Base-by-base conservation (phyloP, 1,140 invertebrate species). In the Philotrypesis tridentata region DNA sequence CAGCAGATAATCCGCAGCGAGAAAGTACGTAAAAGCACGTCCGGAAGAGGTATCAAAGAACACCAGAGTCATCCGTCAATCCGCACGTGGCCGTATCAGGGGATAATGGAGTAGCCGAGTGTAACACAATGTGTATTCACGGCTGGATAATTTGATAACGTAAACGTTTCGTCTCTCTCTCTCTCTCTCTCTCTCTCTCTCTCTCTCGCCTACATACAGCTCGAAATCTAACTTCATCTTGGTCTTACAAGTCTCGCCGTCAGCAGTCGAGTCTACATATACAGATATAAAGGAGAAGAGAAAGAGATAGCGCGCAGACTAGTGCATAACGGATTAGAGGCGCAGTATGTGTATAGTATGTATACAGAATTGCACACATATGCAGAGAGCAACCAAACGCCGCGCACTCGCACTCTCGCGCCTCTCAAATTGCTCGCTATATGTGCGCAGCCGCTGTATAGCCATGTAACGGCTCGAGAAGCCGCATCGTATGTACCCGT, bases 51-150 rank as follows among this genome's bases (percentile, higher is more conserved):
- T 55, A 17, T 55, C 1, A 55, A 55, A 55, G 48, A 17, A 55
- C n/a, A n/a, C 5, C 21, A 3, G 5, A 55, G 48, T 55, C 48
- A 55, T 25, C n/a, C 8, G 12, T 65, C 61, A 65, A 65, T 65
- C 25, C 25, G 4, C 9, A 60, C 2, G 27, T 82, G 86, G 86
- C 86, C 87, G 48, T 88, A 88, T 85, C 85, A 25, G 21, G n/a
- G 84, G 85, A 37, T 90, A 90, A 89, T 89, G 88, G 87, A 84
- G 60, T 89, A 86, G 84, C 83, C 87, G 83, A 86, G 86, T n/a
- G n/a, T 89, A 86, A 85, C 83, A 84, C 83, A 86, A n/a, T 33
- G 43, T 40, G 84, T 82, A 86, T 85, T 84, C 82, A 27, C 27
- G 33, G 31, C 40, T 43, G 17, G 17, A n/a, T 14, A 1, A 6